Conservation (phyloP, 2,888 invertebrate genomes). For the Timandra comae region DNA sequence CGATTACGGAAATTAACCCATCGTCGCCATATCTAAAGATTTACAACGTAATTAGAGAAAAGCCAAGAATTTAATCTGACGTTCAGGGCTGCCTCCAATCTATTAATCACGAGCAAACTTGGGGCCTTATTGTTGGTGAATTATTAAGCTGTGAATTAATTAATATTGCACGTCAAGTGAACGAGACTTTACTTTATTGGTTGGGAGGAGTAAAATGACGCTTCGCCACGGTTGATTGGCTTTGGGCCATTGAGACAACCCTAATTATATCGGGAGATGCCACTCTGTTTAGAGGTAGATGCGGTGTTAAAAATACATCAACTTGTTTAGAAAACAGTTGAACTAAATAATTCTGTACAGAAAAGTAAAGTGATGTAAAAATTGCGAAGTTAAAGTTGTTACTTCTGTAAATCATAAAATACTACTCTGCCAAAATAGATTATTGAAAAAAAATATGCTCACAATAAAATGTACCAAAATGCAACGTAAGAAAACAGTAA, state of each 20-base stretch:
- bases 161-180: slow-evolving; percentile 32
- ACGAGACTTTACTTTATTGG: slow-evolving; percentile 17
- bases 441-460: too few relatives aligned
- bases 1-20: slow-evolving; percentile 19
- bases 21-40: slow-evolving; percentile 16
- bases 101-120: slow-evolving; percentile 30
- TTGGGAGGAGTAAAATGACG: slow-evolving; percentile 25
- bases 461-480: too few relatives aligned
- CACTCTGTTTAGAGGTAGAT: too few relatives aligned
- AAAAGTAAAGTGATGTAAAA: too few relatives aligned
- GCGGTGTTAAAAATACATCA: too few relatives aligned
- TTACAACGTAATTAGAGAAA: slow-evolving; percentile 21
- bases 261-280: slow-evolving; percentile 8
- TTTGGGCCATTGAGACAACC: slow-evolving; percentile 14
- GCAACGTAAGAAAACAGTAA: too few relatives aligned
- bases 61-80: slow-evolving; percentile 26
- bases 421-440: too few relatives aligned
- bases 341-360: too few relatives aligned
- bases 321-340: too few relatives aligned
- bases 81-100: slow-evolving; percentile 20
- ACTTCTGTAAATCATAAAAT: too few relatives aligned
- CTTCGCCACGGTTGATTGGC: slow-evolving; percentile 9
- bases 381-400: too few relatives aligned
- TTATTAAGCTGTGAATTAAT: slow-evolving; percentile 33
- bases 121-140: slow-evolving; percentile 24